Conservation (phyloP, 2,888 invertebrate genomes). For the Archips crataeganus region DNA sequence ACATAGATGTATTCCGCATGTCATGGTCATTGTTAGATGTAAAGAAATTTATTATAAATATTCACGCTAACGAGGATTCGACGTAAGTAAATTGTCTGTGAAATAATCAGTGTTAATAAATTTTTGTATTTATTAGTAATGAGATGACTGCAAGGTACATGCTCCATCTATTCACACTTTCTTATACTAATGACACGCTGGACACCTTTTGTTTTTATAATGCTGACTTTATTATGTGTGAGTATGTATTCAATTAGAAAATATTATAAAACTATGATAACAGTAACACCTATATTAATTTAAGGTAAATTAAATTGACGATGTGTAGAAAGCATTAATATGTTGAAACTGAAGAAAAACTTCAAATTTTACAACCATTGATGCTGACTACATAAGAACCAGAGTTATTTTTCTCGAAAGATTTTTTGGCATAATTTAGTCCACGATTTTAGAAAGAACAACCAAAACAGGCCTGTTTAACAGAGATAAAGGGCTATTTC, state of each 20-base stretch:
- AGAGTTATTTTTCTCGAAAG: constrained; percentile 26
- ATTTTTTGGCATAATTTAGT: constrained; percentile 3
- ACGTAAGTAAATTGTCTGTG: constrained; percentile 23
- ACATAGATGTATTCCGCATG: constrained; percentile 63
- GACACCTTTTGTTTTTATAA: constrained; percentile 23
- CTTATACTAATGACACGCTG: constrained; percentile 29
- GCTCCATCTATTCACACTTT: constrained; percentile 19
- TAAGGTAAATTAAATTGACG: neutral
- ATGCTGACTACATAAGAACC: neutral
- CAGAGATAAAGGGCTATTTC: constrained; percentile 31
- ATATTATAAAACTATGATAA: neutral
- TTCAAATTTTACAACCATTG: neutral
- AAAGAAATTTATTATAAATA: constrained; percentile 14
- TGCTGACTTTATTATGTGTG: constrained; percentile 25
- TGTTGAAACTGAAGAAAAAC: neutral
- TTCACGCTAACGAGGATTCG: constrained; percentile 35
- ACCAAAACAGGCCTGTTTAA: constrained; percentile 22
- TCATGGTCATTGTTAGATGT: constrained; percentile 26
- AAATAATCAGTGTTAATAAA: neutral
- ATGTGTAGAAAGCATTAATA: neutral
- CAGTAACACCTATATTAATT: neutral
- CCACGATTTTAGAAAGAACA: constrained; percentile 9
- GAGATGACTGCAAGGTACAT: constrained; percentile 19
- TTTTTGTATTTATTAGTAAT: neutral
- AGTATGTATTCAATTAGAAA: constrained; percentile 23